phyloP scores from a whole-genome alignment of 2,888 invertebrate species.

The Diloba caeruleocephala region DNA sequence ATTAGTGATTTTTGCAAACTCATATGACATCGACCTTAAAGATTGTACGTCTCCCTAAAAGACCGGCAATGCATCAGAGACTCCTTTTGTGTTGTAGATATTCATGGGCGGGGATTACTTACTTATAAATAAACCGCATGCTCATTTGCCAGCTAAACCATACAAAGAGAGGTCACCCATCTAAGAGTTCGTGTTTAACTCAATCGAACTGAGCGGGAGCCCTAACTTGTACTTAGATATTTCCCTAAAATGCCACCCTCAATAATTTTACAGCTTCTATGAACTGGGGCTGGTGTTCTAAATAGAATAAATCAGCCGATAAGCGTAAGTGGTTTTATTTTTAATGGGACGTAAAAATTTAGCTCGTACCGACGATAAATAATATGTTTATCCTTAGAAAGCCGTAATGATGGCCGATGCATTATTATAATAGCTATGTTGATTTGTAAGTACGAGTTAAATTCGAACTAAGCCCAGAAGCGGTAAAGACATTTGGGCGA shows the following conservation, averaged over 20 bases:
- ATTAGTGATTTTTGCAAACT: too few relatives aligned
- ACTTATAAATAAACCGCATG: too few relatives aligned
- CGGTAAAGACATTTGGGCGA: slow-evolving; percentile 56
- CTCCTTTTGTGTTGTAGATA: too few relatives aligned
- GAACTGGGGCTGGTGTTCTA: slow-evolving; percentile 28
- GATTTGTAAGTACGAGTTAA: slow-evolving; percentile 73
- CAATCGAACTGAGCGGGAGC: too few relatives aligned
- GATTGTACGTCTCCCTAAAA: too few relatives aligned
- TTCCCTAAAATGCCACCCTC: slow-evolving; percentile 1
- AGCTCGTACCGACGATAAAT: slow-evolving; percentile 68
- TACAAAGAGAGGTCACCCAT: too few relatives aligned
- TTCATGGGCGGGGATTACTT: too few relatives aligned
- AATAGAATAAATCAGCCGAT: slow-evolving; percentile 51
- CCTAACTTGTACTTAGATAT: too few relatives aligned
- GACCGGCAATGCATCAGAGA: too few relatives aligned
- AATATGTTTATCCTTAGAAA: slow-evolving; percentile 79
- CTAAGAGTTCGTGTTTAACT: too few relatives aligned
- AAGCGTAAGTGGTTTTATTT: slow-evolving; percentile 56
- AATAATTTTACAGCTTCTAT: slow-evolving; percentile 16
- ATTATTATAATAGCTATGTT: slow-evolving; percentile 74
- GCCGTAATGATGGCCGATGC: slow-evolving; percentile 70
- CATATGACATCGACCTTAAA: too few relatives aligned
- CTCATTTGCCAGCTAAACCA: too few relatives aligned
- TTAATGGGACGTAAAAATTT: slow-evolving; percentile 57
- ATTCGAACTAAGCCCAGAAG: slow-evolving; percentile 67